Evolutionary conservation across 2,797 vertebrate genomes (phyloP), one percentile per base, ranked within the genome.

Genomic region (Iguana delicatissima): DNA sequence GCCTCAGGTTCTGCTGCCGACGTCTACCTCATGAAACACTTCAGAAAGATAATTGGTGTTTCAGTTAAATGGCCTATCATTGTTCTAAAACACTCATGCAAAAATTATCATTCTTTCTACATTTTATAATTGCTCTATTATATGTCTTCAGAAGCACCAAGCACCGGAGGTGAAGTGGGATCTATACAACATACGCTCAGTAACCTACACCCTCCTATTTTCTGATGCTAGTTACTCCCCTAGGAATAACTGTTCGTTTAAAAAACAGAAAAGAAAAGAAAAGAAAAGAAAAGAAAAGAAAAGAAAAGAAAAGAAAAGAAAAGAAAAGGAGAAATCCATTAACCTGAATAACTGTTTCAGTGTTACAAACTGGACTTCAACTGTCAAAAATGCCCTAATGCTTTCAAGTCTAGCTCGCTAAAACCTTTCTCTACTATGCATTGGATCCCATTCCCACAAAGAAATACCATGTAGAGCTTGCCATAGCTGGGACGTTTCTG

Each of bases 1-100:
- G 42, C 87, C 76, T 57, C 0, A 0, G 90, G 69, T 85, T 72
- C 85, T 90, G 64, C 79, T 93, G 22, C 26, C n/a, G 69, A 57
- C 72, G n/a, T 94, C 84, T 92, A 57, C 46, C 52, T 94, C 10
- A 0, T 93, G 92, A 95, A 95, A 94, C 89, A 84, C 89, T 94
- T 93, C 85, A 74, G 87, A 94, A 93, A 91, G 87, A 74, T 94
- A 95, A 95, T 96, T 95, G 95, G 90, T 46, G 32, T 89, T 95
- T 93, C 92, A 95, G 92, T 96, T 96, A 95, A 87, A 95, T 94
- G 88, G 82, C 50, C 84, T 94, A 85, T 92, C 91, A 84, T 95
- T 93, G 92, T 94, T 94, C 90, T 92, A 6, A 93, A 96, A 91
- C 0, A 85, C 84, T 91, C 80, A 14, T 42, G 84, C 52, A 89